Evolutionary conservation across 1,140 invertebrate genomes (phyloP), one percentile per base, ranked within the genome.

Genomic region (Lordiphosa mommai): DNA sequence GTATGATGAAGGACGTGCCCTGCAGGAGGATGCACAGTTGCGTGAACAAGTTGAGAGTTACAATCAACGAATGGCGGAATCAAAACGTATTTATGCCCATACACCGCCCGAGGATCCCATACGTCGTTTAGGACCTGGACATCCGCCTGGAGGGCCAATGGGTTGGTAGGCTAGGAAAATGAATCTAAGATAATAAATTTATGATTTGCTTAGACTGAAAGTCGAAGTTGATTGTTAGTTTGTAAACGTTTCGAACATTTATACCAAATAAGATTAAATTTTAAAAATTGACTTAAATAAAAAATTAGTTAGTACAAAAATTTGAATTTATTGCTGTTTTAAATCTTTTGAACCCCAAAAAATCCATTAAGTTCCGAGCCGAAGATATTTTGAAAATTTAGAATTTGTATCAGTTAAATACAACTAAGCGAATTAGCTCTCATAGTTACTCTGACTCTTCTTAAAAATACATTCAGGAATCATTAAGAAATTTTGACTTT

Each of bases 11-110:
- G 96, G 97, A 76, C 89, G 92, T 0, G 94, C 94, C 0, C 91
- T 91, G 4, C 91, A 93, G 29, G 97, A 98, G 89, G 96, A 98
- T 86, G 93, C 94, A 1, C 90, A 96, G 32, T 89, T 98, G 12
- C 91, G 95, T 41, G 96, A 97, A 59, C 96, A 98, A 89, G 94
- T 98, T 47, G 96, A 97, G 63, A 91, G 94, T 33, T 97, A 98
- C 89, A 97, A 97, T 41, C 80, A 71, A 16, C 64, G 88, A 4
- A 66, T 88, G 40, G 46, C 30, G 4, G 74, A 73, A 6, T 67
- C 74, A 2, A 74, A 82, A 13, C 55, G 76, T 1, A 71, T 71
- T 2, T 76, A 71, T 27, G 53, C 73, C 0, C 63, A 57, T 6
- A 77, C 72, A 1, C 76, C 76, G 0, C 76, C 77, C 0, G 71